Percentiles rank a stretch among this genome's conserved stretches.
Evolutionary conservation across 2,797 vertebrate species (phyloP).

Genomic region (Salarias fasciatus): DNA sequence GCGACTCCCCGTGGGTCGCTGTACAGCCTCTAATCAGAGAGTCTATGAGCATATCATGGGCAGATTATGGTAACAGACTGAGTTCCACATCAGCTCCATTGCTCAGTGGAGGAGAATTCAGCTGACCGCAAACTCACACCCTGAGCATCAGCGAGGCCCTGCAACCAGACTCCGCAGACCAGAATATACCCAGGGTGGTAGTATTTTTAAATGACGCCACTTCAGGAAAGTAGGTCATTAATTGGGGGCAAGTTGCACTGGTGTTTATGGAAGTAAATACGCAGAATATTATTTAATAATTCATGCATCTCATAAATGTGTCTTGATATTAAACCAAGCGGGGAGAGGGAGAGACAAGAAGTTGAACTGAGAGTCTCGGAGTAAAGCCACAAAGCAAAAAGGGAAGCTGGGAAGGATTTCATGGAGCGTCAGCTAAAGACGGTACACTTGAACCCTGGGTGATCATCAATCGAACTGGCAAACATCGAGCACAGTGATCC

Average conservation of each 20-base stretch:
- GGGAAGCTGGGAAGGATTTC: constrained; percentile 52
- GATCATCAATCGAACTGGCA: constrained; percentile 38
- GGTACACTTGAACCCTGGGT: constrained; percentile 45
- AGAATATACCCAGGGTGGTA: constrained; percentile 59
- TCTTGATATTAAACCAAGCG: constrained; percentile 51
- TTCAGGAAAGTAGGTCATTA: constrained; percentile 75
- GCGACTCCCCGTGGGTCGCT: constrained; percentile 60
- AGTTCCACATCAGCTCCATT: constrained; percentile 52
- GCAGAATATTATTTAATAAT: constrained; percentile 64
- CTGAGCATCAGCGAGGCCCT: constrained; percentile 46
- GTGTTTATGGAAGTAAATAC: constrained; percentile 68
- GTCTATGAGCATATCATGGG: constrained; percentile 58
- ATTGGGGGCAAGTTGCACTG: constrained; percentile 56
- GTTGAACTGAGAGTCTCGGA: constrained; percentile 40
- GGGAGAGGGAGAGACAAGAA: constrained; percentile 28
- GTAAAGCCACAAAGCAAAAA: constrained; percentile 55
- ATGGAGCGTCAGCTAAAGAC: constrained; percentile 53
- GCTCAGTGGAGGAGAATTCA: constrained; percentile 55
- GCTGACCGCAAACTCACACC: constrained; percentile 67
- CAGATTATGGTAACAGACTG: constrained; percentile 58
- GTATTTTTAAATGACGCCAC: constrained; percentile 71
- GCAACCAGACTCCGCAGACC: constrained; percentile 64
- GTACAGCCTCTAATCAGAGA: constrained; percentile 70
- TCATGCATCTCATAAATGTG: constrained; percentile 59
- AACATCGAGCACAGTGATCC: constrained; percentile 33